A percentile compares a stretch with the other conserved stretches of the same genome.
Conservation (phyloP, 2,888 invertebrate genomes). For the Lottia gigantea region DNA sequence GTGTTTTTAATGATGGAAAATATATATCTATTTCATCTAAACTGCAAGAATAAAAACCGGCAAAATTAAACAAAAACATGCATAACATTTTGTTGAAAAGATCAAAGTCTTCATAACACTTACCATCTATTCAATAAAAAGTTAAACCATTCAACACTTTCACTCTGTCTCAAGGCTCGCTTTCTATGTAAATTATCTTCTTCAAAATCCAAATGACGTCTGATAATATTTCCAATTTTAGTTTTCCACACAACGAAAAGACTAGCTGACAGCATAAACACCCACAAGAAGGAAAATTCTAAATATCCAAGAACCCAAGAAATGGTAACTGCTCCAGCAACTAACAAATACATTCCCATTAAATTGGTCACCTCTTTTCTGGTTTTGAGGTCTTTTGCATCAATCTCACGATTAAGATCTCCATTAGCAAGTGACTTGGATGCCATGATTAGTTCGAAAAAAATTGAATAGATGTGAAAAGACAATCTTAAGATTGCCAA, state of each 20-base stretch:
- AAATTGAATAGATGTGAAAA: not conserved
- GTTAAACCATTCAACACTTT: constrained; percentile 73
- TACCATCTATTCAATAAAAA: constrained; percentile 72
- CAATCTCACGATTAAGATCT: not conserved
- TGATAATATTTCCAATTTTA: constrained; percentile 54
- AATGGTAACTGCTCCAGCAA: constrained; percentile 49
- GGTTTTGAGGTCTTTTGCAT: not conserved
- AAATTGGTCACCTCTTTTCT: constrained; percentile 43
- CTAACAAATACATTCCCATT: constrained; percentile 59
- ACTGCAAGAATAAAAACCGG: too few species aligned
- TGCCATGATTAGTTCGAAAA: not conserved
- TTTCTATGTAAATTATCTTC: constrained; percentile 68
- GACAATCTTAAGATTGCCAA: too few species aligned
- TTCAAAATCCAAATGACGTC: constrained; percentile 53
- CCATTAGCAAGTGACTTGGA: not conserved
- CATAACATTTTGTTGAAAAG: too few species aligned
- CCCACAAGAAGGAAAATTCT: constrained; percentile 61
- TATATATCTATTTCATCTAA: too few species aligned
- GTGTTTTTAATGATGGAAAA: too few species aligned
- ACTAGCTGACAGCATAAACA: constrained; percentile 55
- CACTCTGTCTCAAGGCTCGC: constrained; percentile 70
- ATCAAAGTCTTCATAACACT: constrained; percentile 29
- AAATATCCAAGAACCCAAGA: constrained; percentile 60
- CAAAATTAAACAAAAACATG: too few species aligned
- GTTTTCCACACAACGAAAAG: constrained; percentile 63